phyloP scores from a whole-genome alignment of 2,113 vertebrate species.

The Melanerpes formicivorus region DNA sequence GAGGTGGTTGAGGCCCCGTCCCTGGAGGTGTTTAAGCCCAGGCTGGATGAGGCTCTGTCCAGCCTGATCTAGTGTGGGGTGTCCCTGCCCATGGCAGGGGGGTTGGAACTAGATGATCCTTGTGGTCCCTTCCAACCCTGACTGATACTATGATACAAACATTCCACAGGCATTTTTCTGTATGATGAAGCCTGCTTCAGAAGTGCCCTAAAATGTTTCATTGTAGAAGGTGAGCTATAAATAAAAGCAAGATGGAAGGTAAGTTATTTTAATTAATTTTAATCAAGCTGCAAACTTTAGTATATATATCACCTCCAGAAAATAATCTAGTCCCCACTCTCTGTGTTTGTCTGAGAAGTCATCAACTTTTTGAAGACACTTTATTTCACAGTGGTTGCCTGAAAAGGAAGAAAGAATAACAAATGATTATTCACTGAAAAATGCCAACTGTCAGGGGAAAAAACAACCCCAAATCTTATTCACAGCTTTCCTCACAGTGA shows the following conservation, averaged over 20 bases:
- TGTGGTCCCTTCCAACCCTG: too few relatives aligned
- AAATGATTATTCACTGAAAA: neutral
- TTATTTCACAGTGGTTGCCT: constrained; percentile 71
- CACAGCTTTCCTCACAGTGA: neutral
- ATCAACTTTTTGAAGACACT: constrained; percentile 58
- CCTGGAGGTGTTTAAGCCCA: too few relatives aligned
- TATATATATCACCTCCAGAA: constrained; percentile 71
- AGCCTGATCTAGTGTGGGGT: too few relatives aligned
- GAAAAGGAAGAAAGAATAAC: constrained; percentile 32
- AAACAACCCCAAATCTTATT: neutral
- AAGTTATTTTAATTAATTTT: neutral
- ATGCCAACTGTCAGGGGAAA: neutral
- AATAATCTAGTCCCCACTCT: constrained; percentile 73
- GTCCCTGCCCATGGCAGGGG: too few relatives aligned
- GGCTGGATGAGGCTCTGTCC: too few relatives aligned
- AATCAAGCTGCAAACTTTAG: constrained; percentile 61
- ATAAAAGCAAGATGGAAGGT: neutral
- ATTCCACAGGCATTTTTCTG: neutral
- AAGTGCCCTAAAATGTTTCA: neutral
- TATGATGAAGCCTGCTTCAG: neutral
- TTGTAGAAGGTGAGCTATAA: neutral
- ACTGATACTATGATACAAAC: neutral
- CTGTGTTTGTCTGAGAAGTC: constrained; percentile 57
- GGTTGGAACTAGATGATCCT: too few relatives aligned
- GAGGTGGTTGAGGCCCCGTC: too few relatives aligned